Conservation (phyloP, 2,113 vertebrate species). For the Phasianus colchicus region DNA sequence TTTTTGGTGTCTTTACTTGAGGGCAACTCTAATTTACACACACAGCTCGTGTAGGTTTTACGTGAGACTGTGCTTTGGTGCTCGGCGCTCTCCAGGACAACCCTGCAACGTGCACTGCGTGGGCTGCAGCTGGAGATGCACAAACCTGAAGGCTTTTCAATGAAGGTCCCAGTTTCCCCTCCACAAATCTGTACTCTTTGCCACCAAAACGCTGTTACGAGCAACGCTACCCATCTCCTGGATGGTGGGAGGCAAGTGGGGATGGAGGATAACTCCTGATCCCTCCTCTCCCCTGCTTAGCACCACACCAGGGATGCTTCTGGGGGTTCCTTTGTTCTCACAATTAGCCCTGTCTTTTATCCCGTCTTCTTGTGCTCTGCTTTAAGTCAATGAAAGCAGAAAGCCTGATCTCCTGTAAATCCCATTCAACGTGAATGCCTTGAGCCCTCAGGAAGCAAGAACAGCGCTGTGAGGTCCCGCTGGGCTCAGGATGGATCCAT, state of each 20-base stretch:
- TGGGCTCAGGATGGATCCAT: background rate
- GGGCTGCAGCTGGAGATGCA: background rate
- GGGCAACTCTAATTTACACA: background rate
- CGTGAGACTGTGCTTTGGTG: background rate
- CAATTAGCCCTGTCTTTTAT: background rate
- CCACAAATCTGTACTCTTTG: rapidly evolving
- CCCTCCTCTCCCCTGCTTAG: background rate
- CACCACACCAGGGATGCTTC: background rate
- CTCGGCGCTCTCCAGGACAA: background rate
- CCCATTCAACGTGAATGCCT: background rate
- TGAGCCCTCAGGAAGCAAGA: too few species aligned
- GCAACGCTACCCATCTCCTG: rapidly evolving
- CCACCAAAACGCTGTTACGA: rapidly evolving
- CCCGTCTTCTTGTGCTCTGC: background rate
- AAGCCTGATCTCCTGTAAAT: background rate
- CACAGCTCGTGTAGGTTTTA: background rate
- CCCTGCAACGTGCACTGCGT: background rate
- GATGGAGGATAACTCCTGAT: background rate
- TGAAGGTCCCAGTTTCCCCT: background rate
- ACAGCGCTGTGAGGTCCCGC: background rate
- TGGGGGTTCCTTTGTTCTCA: background rate
- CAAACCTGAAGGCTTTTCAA: background rate
- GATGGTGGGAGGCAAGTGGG: background rate
- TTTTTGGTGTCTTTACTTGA: background rate
- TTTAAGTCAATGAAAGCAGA: background rate